Base-by-base conservation (phyloP, 2,113 vertebrate species). In the Antechinus stuartii region DNA sequence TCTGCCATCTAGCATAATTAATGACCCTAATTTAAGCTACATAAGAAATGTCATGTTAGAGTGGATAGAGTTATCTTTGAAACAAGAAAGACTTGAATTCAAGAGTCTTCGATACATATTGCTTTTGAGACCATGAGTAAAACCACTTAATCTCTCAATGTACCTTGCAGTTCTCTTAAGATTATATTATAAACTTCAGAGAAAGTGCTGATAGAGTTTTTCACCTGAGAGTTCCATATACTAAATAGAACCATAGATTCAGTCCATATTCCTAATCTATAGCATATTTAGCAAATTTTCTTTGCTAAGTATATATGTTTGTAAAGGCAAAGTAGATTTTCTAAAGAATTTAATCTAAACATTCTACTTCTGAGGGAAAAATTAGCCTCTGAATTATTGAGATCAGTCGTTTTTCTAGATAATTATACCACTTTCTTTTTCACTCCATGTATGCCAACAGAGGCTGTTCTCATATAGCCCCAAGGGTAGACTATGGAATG, bases 211-310 rank as follows among this genome's bases (percentile, higher is more conserved):
- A 42, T 14, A 16, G 30, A 61, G 27, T n/a, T 68, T 68, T 68
- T 76, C 1, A 76, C 5, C 35, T 76, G 61, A 3, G 61, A 76
- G 30, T 76, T 76, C 61, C 35, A 35, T 19, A n/a, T 22, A n/a
- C 35, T 14, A 76, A n/a, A 19, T 84, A 10, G 7, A 42, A 84
- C 42, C 68, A 84, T 16, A 42, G 35, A 84, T 84, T 84, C 2
- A 42, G 68, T 8, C 16, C 68, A 42, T 42, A 84, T 7, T 84
- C n/a, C n/a, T 84, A 42, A 47, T 26, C 90, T 93, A 49, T 92
- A 56, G 25, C 95, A 96, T 93, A 93, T 96, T 35, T 42, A 61
- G 89, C 92, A 54, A 90, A 12, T 93, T 94, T 89, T 10, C 23
- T 27, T 90, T 50, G 49, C 30, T 61, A 89, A 90, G 46, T 76